A percentile compares a stretch with the other conserved stretches of the same genome.
Conservation (phyloP, 2,888 invertebrate species). For the Actias luna region DNA sequence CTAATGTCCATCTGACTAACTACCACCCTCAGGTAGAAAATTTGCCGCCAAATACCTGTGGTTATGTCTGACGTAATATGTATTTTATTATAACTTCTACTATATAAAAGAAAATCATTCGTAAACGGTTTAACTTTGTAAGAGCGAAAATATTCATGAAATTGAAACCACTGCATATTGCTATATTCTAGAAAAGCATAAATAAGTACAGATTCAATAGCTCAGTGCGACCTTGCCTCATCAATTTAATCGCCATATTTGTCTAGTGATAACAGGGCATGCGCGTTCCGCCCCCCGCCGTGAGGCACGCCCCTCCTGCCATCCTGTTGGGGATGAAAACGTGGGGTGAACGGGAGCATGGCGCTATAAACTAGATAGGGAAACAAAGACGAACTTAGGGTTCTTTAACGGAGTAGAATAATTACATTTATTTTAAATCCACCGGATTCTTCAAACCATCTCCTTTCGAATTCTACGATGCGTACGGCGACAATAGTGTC, state of each 20-base stretch:
- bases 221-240: conserved; percentile 17
- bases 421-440: not conserved
- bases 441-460: too few species aligned
- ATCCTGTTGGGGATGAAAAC: not conserved
- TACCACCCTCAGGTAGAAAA: too few species aligned
- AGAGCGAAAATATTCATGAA: too few species aligned
- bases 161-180: not conserved
- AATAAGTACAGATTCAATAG: conserved; percentile 1
- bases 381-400: conserved; percentile 24
- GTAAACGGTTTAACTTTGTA: too few species aligned
- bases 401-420: not conserved
- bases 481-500: too few species aligned
- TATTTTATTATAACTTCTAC: too few species aligned
- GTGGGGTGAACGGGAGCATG: conserved; percentile 43
- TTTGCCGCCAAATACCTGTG: too few species aligned
- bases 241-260: conserved; percentile 58
- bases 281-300: conserved; percentile 65
- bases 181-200: not conserved
- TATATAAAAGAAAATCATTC: too few species aligned
- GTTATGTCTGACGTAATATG: too few species aligned
- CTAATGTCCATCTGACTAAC: too few species aligned
- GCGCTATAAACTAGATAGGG: conserved; percentile 29
- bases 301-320: conserved; percentile 54
- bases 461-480: too few species aligned
- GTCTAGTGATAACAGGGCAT: conserved; percentile 64